These are phyloP conservation scores for Staurois parvus DNA, from an alignment of 2,797 vertebrate genomes.

Conservation along the genomic window DNA sequence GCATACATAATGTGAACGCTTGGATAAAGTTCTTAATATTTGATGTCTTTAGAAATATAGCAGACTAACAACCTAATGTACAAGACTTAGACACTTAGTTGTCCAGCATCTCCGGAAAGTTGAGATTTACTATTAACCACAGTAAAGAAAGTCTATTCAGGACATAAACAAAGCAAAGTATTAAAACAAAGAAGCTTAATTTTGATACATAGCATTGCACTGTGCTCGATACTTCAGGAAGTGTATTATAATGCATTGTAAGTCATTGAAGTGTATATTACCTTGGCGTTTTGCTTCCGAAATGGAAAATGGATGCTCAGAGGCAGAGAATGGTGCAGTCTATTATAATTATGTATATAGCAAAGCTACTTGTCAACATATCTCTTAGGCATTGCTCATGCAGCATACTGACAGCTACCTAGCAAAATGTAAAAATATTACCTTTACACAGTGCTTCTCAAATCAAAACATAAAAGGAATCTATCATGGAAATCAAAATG, in stretches of 20 bases:
- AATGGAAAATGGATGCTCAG: slow-evolving; percentile 7
- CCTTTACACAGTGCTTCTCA: neutral
- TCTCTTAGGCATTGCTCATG: slow-evolving; percentile 1
- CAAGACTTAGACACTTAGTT: neutral
- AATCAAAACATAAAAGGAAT: slow-evolving; percentile 13
- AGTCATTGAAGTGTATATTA: slow-evolving; percentile 8
- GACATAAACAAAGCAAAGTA: neutral
- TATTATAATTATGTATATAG: slow-evolving; percentile 29
- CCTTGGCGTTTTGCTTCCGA: neutral
- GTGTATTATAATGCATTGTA: slow-evolving; percentile 2
- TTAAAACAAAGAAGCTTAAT: neutral
- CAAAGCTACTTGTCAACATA: slow-evolving; percentile 16
- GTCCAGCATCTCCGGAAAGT: neutral
- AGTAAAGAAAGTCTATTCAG: neutral
- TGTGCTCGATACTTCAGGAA: neutral
- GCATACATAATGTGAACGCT: neutral
- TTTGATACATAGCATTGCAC: neutral
- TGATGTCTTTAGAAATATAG: neutral
- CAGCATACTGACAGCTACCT: neutral
- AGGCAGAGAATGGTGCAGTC: slow-evolving; percentile 20
- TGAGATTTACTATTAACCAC: neutral
- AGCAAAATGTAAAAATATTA: slow-evolving; percentile 16
- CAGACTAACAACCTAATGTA: neutral
- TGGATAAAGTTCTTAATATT: neutral
- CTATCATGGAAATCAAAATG: slow-evolving; percentile 5